Conservation (phyloP, 2,888 invertebrate genomes). For the Nemotelus nigrinus region DNA sequence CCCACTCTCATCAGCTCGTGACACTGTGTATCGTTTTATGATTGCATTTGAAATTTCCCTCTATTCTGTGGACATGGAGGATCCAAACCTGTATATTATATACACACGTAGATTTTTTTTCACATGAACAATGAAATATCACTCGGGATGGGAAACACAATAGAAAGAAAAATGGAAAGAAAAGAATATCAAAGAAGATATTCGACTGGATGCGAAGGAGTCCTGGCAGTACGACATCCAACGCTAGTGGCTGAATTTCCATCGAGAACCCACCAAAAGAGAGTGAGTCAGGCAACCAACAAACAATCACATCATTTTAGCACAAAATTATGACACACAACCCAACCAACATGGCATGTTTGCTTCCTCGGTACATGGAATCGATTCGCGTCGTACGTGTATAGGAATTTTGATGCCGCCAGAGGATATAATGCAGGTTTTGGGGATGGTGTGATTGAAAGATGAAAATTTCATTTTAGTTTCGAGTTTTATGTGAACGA, state of each 20-base stretch:
- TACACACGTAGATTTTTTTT: background rate
- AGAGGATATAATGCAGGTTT: background rate
- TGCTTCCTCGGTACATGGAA: background rate
- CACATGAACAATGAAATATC: background rate
- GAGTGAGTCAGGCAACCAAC: background rate
- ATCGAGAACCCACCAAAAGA: slow-evolving; percentile 5
- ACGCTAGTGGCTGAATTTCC: background rate
- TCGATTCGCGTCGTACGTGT: background rate
- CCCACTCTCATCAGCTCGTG: slow-evolving; percentile 9
- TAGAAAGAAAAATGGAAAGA: background rate
- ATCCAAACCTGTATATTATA: background rate
- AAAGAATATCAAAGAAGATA: background rate
- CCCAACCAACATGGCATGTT: background rate
- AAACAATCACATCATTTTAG: slow-evolving; percentile 27
- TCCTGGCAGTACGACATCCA: background rate
- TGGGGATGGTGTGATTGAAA: background rate
- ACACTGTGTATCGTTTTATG: slow-evolving; percentile 9
- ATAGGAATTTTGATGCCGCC: background rate
- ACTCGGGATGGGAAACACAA: background rate
- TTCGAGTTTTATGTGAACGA: slow-evolving; percentile 13
- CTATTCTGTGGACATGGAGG: background rate
- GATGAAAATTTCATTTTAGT: slow-evolving; percentile 2
- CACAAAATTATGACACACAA: slow-evolving; percentile 37
- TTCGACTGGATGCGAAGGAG: background rate
- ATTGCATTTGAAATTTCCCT: slow-evolving; percentile 40